Conservation (phyloP, 2,113 vertebrate genomes). For the Struthidea cinerea region DNA sequence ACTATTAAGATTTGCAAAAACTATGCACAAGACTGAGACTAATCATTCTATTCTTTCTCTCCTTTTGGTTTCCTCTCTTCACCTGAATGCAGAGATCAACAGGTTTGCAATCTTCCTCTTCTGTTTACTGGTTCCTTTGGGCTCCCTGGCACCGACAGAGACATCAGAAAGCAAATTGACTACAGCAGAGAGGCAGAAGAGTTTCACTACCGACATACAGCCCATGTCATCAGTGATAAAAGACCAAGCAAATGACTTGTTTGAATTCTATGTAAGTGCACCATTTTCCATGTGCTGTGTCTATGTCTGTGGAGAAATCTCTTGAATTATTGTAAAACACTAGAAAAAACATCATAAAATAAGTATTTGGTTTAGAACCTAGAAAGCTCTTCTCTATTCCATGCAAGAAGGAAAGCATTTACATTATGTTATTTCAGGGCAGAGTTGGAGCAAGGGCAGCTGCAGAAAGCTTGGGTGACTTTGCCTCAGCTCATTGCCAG, state of each 20-base stretch:
- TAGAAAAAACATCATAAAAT: not conserved
- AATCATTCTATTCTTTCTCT: not conserved
- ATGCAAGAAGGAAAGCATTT: not conserved
- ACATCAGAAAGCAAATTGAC: not conserved
- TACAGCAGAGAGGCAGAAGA: not conserved
- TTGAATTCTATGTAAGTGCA: slow-evolving; percentile 19
- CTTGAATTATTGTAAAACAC: not conserved
- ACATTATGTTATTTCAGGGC: not conserved
- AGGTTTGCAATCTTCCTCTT: slow-evolving; percentile 4
- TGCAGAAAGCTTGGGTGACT: not conserved
- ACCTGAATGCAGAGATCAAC: not conserved
- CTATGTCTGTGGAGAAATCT: not conserved
- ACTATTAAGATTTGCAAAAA: not conserved
- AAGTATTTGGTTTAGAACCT: not conserved
- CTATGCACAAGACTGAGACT: not conserved
- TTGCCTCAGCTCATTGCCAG: not conserved
- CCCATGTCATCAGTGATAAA: not conserved
- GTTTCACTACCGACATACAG: not conserved
- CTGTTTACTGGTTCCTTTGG: slow-evolving; percentile 5
- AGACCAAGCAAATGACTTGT: accelerated
- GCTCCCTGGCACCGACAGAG: not conserved
- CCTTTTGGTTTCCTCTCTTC: not conserved
- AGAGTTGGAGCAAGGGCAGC: not conserved
- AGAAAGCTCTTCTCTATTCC: not conserved
- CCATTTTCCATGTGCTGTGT: not conserved